Percentiles rank a stretch among this genome's conserved stretches.
phyloP scores from a whole-genome alignment of 2,888 invertebrate species.

The Eudasyphora cyanicolor region DNA sequence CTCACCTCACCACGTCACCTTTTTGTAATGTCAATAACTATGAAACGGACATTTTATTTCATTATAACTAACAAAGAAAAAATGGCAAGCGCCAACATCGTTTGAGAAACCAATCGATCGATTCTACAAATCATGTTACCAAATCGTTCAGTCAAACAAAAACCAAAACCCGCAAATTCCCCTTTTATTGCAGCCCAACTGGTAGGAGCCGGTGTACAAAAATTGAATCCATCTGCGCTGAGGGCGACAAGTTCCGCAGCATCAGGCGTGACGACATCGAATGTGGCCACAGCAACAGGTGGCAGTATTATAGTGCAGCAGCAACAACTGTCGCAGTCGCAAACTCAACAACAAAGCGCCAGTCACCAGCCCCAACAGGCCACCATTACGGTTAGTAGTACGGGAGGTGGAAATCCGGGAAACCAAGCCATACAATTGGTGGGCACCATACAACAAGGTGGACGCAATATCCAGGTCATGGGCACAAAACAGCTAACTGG shows the following conservation, averaged over 20 bases:
- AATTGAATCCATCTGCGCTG: constrained; percentile 79
- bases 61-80: constrained; percentile 45
- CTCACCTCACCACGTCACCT: neutral
- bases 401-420: constrained; percentile 47
- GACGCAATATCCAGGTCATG: constrained; percentile 79
- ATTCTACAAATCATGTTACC: constrained; percentile 56
- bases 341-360: constrained; percentile 64
- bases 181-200: constrained; percentile 80
- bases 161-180: constrained; percentile 70
- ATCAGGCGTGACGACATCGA: constrained; percentile 53
- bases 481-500: constrained; percentile 76
- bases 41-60: constrained; percentile 27
- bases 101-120: constrained; percentile 2
- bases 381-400: constrained; percentile 63
- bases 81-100: no score
- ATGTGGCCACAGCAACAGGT: constrained; percentile 68
- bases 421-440: constrained; percentile 74
- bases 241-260: constrained; percentile 74
- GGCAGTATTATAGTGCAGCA: constrained; percentile 67
- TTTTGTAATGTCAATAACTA: constrained; percentile 28
- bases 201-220: constrained; percentile 85
- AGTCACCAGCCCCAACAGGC: constrained; percentile 65
- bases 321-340: constrained; percentile 69
- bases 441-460: constrained; percentile 76
- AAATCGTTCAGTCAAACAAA: constrained; percentile 71